Conservation (phyloP, 2,888 invertebrate species). For the Lampropteryx suffumata region DNA sequence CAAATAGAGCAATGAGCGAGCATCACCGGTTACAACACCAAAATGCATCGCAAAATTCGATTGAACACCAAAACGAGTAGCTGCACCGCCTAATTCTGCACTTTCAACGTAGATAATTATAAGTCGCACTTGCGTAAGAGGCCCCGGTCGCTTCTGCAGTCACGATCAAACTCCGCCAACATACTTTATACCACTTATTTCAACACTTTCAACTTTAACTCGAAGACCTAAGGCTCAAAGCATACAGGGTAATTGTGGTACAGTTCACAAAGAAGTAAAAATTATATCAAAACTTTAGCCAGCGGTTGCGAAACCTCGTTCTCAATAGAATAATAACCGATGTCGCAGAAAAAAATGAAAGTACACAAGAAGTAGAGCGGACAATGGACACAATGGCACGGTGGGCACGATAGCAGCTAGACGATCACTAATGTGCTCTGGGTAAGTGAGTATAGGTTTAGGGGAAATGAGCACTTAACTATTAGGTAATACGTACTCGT, state of each 20-base stretch:
- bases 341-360: conserved; percentile 80
- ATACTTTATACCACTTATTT: conserved; percentile 28
- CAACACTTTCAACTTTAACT: conserved; percentile 34
- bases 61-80: conserved; percentile 28
- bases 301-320: conserved; percentile 77
- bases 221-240: conserved; percentile 30
- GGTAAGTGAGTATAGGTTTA: conserved; percentile 8
- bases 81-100: conserved; percentile 65
- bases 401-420: conserved; percentile 51
- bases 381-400: conserved; percentile 73
- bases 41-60: conserved; percentile 22
- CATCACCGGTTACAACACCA: conserved; percentile 13
- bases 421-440: conserved; percentile 21
- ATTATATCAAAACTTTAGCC: conserved; percentile 79
- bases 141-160: conserved; percentile 72
- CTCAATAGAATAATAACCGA: conserved; percentile 78
- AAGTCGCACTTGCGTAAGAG: conserved; percentile 68
- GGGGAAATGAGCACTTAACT: conserved; percentile 11
- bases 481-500: conserved; percentile 6
- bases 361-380: conserved; percentile 73
- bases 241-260: conserved; percentile 24
- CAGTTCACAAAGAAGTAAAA: conserved; percentile 69
- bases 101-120: conserved; percentile 78
- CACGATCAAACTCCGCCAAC: conserved; percentile 64
- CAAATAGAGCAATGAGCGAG: conserved; percentile 3